Percentiles rank a stretch among this genome's conserved stretches.
Conservation (phyloP, 2,113 vertebrate species). For the Herpetotheres cachinnans region DNA sequence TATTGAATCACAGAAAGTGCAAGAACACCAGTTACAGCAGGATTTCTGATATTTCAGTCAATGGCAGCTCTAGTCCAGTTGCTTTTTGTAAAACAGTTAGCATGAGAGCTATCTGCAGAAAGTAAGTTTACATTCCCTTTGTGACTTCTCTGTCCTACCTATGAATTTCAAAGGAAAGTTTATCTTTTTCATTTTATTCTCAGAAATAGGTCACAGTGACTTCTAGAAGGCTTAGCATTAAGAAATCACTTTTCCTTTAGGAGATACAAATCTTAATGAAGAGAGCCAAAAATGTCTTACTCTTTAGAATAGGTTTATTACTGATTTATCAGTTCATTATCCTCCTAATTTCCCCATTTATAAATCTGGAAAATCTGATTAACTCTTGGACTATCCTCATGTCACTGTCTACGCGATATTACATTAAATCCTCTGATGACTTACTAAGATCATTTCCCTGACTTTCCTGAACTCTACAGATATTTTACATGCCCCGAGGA, state of each 20-base stretch:
- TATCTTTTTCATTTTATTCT: slow-evolving; percentile 57
- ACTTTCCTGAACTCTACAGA: slow-evolving; percentile 28
- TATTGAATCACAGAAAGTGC: neutral
- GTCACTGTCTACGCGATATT: slow-evolving; percentile 50
- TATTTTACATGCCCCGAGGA: neutral
- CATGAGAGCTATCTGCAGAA: neutral
- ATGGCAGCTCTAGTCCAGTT: neutral
- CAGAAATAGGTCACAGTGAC: slow-evolving; percentile 51
- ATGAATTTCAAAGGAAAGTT: slow-evolving; percentile 47
- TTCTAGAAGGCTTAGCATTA: slow-evolving; percentile 56
- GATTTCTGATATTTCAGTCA: neutral
- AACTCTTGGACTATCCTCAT: slow-evolving; percentile 69
- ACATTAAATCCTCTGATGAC: slow-evolving; percentile 57
- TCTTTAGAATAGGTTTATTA: slow-evolving; percentile 72
- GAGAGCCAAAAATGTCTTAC: slow-evolving; percentile 70
- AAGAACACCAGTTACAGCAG: neutral
- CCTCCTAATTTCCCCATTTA: slow-evolving; percentile 75
- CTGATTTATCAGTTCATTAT: slow-evolving; percentile 80
- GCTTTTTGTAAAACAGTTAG: neutral
- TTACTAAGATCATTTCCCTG: slow-evolving; percentile 40
- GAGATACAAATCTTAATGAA: slow-evolving; percentile 76
- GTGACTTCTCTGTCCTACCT: slow-evolving; percentile 31
- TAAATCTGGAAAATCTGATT: slow-evolving; percentile 74
- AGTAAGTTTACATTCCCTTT: slow-evolving; percentile 25
- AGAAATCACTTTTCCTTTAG: slow-evolving; percentile 68